Percentiles rank a stretch among this genome's conserved stretches.
These are phyloP conservation scores for Drosophila affinis DNA, from an alignment of 2,888 invertebrate genomes.

Conservation along the genomic window DNA sequence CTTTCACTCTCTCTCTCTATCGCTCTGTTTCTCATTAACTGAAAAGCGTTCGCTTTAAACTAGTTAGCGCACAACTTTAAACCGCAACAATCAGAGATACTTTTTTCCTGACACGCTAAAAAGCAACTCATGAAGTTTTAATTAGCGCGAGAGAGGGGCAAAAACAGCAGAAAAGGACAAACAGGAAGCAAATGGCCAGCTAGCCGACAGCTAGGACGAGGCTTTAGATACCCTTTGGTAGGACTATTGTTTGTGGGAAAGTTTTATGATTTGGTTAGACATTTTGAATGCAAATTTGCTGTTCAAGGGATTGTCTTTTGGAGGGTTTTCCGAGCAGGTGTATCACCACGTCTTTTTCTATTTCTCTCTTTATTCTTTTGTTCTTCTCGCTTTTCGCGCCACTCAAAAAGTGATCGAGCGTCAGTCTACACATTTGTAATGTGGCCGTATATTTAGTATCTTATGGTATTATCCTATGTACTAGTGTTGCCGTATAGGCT, in stretches of 20 bases:
- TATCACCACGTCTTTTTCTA: no score
- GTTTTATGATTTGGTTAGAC: no score
- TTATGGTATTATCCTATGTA: no score
- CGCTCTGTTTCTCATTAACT: slow-evolving; percentile 11
- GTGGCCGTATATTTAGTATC: no score
- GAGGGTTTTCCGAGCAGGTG: not conserved
- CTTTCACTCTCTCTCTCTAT: no score
- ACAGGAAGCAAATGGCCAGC: not conserved
- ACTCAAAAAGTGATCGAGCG: no score
- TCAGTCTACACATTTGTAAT: no score
- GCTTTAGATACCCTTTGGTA: not conserved
- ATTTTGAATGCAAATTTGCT: not conserved
- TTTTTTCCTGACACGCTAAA: slow-evolving; percentile 22
- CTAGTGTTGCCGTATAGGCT: no score
- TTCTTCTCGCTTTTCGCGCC: no score
- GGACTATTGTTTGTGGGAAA: not conserved
- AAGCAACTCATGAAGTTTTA: slow-evolving; percentile 66
- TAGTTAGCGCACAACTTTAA: slow-evolving; percentile 46
- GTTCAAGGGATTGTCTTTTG: not conserved
- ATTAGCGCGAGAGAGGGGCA: slow-evolving; percentile 47
- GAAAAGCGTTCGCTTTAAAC: slow-evolving; percentile 37
- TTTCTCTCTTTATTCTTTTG: no score
- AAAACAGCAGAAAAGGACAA: slow-evolving; percentile 20
- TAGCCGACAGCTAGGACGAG: no score
- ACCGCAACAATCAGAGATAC: slow-evolving; percentile 44